These are phyloP conservation scores for Lepidothrix coronata DNA, from an alignment of 2,113 vertebrate species.

Conservation along the genomic window DNA sequence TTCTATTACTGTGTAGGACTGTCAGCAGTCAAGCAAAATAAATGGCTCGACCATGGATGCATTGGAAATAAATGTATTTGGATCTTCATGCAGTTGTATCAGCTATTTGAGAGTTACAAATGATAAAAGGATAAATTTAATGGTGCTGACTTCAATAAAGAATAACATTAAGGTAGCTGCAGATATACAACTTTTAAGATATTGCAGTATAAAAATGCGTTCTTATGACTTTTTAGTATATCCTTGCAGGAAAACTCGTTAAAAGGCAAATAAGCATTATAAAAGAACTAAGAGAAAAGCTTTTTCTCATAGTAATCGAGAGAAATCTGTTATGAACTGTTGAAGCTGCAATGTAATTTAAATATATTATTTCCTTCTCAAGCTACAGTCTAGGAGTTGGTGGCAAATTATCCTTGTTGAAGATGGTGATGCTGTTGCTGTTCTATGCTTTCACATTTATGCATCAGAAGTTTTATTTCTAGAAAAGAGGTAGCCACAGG, in stretches of 20 bases:
- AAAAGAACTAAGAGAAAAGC: constrained; percentile 18
- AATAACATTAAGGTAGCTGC: constrained; percentile 42
- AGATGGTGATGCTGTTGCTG: not conserved
- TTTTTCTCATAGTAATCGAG: constrained; percentile 2
- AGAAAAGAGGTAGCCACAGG: not conserved
- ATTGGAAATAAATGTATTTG: not conserved
- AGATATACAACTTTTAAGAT: constrained; percentile 17
- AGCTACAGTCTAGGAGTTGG: not conserved
- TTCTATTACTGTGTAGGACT: not conserved
- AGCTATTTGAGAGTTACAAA: constrained; percentile 18
- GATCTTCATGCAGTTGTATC: not conserved
- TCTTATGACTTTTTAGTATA: constrained; percentile 6
- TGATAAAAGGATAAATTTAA: constrained; percentile 23
- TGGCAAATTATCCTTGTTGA: not conserved
- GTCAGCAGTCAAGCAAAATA: constrained; percentile 36
- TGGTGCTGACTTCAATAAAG: constrained; percentile 33
- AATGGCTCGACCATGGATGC: not conserved
- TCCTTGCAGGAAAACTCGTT: constrained; percentile 38
- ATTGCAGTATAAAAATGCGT: not conserved
- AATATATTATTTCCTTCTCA: constrained; percentile 18
- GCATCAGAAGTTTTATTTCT: not conserved
- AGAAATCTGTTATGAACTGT: not conserved
- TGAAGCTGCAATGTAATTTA: constrained; percentile 20
- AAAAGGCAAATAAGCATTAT: constrained; percentile 44
- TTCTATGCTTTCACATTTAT: not conserved